Conservation (phyloP, 2,888 invertebrate genomes). For the Abrostola triplasia region DNA sequence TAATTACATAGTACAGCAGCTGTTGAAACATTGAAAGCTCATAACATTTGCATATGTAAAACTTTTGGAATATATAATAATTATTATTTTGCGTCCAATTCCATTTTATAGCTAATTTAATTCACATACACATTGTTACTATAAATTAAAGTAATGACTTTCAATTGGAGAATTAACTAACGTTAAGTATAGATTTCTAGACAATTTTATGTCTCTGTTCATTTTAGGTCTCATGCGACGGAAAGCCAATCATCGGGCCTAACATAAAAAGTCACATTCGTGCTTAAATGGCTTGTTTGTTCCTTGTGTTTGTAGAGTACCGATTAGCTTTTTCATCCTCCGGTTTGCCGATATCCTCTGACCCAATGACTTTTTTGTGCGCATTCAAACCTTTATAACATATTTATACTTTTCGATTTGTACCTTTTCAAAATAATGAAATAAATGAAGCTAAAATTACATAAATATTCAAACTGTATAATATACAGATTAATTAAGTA, state of each 20-base stretch:
- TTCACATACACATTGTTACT: slow-evolving; percentile 23
- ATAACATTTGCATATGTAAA: slow-evolving; percentile 36
- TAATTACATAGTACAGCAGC: neutral
- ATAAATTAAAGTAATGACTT: slow-evolving; percentile 12
- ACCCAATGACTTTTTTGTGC: slow-evolving; percentile 19
- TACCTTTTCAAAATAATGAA: too few species aligned
- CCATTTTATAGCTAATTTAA: slow-evolving; percentile 38
- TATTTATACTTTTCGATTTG: too few species aligned
- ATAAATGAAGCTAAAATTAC: neutral
- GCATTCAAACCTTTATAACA: slow-evolving; percentile 25
- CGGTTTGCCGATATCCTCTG: slow-evolving; percentile 21
- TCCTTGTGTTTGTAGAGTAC: slow-evolving; percentile 1
- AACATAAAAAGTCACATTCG: neutral
- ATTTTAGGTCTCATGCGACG: too few species aligned
- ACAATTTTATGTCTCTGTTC: slow-evolving; percentile 11
- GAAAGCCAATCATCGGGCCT: neutral
- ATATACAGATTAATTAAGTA: neutral
- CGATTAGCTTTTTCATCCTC: slow-evolving; percentile 26
- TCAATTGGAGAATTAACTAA: slow-evolving; percentile 14
- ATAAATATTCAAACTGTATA: neutral
- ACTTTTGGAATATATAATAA: slow-evolving; percentile 31
- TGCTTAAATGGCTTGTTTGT: neutral
- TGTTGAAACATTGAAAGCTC: slow-evolving; percentile 1
- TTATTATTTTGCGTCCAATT: slow-evolving; percentile 31
- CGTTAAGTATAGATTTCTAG: slow-evolving; percentile 7